A percentile compares a stretch with the other conserved stretches of the same genome.
Evolutionary conservation across 2,797 vertebrate species (phyloP).

Genomic region (Eulemur rubriventer): DNA sequence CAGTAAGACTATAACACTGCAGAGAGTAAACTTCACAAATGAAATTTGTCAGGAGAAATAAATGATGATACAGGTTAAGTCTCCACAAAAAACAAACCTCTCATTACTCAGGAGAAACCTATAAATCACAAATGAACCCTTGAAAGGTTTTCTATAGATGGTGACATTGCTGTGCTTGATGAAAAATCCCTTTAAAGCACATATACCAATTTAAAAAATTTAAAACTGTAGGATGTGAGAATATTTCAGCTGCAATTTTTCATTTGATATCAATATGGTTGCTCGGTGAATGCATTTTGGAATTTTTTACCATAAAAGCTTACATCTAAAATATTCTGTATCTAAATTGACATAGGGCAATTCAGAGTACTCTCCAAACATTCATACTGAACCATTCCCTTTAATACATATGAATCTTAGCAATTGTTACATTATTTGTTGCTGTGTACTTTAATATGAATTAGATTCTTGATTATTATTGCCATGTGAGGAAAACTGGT

Average conservation of each 20-base stretch:
- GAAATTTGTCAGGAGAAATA: conserved; percentile 42
- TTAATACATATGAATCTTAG: not conserved
- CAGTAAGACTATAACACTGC: not conserved
- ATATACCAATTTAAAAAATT: not conserved
- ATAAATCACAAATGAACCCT: conserved; percentile 35
- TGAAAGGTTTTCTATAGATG: not conserved
- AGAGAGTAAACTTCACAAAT: conserved; percentile 21
- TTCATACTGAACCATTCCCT: not conserved
- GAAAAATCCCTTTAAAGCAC: not conserved
- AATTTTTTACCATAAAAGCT: conserved; percentile 13
- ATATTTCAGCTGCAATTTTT: conserved; percentile 20
- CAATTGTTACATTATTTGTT: not conserved
- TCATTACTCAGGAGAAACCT: conserved; percentile 24
- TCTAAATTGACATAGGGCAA: not conserved
- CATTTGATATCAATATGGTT: not conserved
- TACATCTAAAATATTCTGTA: not conserved
- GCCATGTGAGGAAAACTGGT: not conserved
- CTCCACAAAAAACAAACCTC: conserved; percentile 20
- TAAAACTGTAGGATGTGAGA: not conserved
- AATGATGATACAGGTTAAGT: not conserved
- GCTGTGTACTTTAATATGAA: conserved; percentile 28
- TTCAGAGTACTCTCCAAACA: conserved; percentile 32
- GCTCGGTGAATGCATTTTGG: conserved; percentile 12
- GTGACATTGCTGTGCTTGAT: not conserved
- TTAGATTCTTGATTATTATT: conserved; percentile 7